phyloP scores from a whole-genome alignment of 2,113 vertebrate genomes.

The Neomonachus schauinslandi region DNA sequence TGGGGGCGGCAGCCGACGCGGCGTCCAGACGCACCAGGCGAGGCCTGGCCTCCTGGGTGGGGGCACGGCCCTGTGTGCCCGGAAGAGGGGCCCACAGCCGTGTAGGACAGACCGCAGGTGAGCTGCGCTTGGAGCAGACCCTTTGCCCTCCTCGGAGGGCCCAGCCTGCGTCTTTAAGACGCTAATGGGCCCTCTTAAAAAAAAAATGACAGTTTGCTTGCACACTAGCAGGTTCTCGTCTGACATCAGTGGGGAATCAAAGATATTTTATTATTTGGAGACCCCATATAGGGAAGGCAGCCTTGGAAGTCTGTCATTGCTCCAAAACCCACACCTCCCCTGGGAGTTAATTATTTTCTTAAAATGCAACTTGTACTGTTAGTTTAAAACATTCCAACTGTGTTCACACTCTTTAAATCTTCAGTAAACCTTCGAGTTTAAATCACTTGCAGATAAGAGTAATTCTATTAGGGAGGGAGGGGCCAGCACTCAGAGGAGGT shows the following conservation, averaged over 20 bases:
- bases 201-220: constrained; percentile 86
- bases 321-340: constrained; percentile 90
- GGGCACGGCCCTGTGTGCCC: rapidly evolving
- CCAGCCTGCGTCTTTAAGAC: constrained; percentile 85
- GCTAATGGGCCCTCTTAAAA: constrained; percentile 82
- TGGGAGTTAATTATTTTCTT: constrained; percentile 95
- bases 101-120: rapidly evolving
- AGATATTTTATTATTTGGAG: constrained; percentile 95
- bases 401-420: constrained; percentile 97
- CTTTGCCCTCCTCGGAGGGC: constrained; percentile 64
- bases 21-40: background rate
- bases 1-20: rapidly evolving
- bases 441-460: constrained; percentile 93
- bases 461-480: constrained; percentile 85
- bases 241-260: constrained; percentile 92
- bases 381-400: constrained; percentile 95
- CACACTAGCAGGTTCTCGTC: constrained; percentile 94
- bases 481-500: constrained; percentile 77
- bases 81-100: background rate
- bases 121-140: background rate
- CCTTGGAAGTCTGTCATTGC: constrained; percentile 91
- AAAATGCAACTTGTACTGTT: constrained; percentile 91
- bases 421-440: constrained; percentile 89
- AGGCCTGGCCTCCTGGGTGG: rapidly evolving
- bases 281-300: constrained; percentile 91